Evolutionary conservation across 2,113 vertebrate species (phyloP).

Genomic region (Oceanodroma tethys): DNA sequence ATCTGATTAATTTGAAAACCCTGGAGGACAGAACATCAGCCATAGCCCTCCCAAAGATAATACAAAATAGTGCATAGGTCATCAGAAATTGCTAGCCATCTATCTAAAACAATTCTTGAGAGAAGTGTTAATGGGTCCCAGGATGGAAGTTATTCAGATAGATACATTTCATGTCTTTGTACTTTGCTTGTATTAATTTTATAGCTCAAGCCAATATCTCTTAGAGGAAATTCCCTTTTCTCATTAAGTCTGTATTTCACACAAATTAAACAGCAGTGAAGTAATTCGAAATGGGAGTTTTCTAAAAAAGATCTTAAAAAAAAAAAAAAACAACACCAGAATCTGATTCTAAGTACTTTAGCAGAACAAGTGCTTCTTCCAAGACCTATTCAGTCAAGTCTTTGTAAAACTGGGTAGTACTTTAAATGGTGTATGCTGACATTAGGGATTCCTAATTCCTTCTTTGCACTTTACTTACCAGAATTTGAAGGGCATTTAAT

Average conservation of each 20-base stretch:
- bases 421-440: neutral
- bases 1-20: neutral
- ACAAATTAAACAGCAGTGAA: slow-evolving; percentile 12
- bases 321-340: neutral
- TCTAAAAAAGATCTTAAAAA: neutral
- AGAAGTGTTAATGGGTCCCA: slow-evolving; percentile 18
- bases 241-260: slow-evolving; percentile 37
- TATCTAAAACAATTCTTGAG: slow-evolving; percentile 20
- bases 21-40: neutral
- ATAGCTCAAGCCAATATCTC: neutral
- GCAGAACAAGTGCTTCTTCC: neutral
- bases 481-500: neutral
- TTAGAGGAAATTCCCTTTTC: slow-evolving; percentile 21
- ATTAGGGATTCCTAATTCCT: neutral
- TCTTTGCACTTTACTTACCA: neutral
- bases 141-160: neutral
- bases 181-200: slow-evolving; percentile 6
- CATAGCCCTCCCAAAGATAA: neutral
- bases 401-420: neutral
- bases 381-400: neutral
- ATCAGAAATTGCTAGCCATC: slow-evolving; percentile 10
- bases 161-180: slow-evolving; percentile 1
- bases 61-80: neutral
- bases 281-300: neutral
- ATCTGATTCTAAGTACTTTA: neutral